Base-by-base conservation (phyloP, 2,113 vertebrate genomes). In the Cygnus buccinator region DNA sequence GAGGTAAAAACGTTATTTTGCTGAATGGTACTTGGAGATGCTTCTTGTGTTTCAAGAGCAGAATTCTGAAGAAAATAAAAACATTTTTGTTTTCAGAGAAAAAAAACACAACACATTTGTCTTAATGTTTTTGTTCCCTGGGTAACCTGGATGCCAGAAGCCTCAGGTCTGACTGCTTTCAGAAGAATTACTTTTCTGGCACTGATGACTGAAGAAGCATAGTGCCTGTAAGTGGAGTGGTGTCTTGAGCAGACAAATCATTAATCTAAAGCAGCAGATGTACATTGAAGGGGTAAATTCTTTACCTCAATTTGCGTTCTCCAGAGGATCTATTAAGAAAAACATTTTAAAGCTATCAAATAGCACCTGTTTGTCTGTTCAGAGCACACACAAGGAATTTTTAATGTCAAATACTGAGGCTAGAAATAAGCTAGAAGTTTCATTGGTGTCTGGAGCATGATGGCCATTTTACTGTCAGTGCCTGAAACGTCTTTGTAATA, bases 211-310 rank as follows among this genome's bases (percentile, higher is more conserved):
- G 77, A 87, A 84, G 39, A 87, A 84, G 39, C 33, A 37, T 35
- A 43, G 79, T 90, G 65, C 61, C 46, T 87, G 73, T 54, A 82
- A 92, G 61, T 79, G 62, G 29, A 84, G n/a, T 17, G 54, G n/a
- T 91, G 31, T 91, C 84, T 85, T 93, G 63, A 90, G 67, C 71
- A 95, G 82, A 85, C 55, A 92, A 77, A 78, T 86, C 23, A 7
- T 93, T 84, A 43, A 78, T 92, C 17, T 82, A 58, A 79, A 23
- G 44, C 55, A 76, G 39, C 54, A 74, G 74, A 48, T 79, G 31
- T 90, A 13, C 25, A n/a, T 17, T 44, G 44, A 57, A 61, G 58
- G 44, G 21, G 10, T 57, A 61, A 31, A 10, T 84, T 75, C 31
- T 68, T 92, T 93, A 65, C 61, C 43, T 90, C 65, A 52, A 10